Evolutionary conservation across 2,797 vertebrate genomes (phyloP).

Genomic region (Anguilla obscura): DNA sequence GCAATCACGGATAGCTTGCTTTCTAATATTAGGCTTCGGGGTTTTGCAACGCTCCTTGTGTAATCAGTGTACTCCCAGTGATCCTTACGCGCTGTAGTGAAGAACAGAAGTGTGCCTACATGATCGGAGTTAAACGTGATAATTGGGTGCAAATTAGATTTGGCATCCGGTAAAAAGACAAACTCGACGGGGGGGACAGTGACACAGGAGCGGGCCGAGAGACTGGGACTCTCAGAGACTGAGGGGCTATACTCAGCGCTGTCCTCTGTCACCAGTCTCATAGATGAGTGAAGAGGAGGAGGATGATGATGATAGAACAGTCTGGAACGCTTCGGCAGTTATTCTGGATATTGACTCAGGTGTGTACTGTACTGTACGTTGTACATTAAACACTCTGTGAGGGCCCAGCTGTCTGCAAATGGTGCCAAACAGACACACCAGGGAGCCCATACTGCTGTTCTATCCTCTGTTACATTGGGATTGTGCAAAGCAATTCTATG

Average conservation of each 20-base stretch:
- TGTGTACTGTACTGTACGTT: constrained; percentile 61
- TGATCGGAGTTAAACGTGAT: neutral
- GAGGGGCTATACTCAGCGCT: constrained; percentile 13
- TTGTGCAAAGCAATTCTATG: neutral
- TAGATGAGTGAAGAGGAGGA: constrained; percentile 51
- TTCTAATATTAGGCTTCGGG: neutral
- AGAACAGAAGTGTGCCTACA: neutral
- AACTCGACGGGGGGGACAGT: neutral
- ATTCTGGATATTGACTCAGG: constrained; percentile 79
- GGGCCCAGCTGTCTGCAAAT: neutral
- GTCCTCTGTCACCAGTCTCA: constrained; percentile 33
- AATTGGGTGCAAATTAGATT: neutral
- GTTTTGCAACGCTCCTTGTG: neutral
- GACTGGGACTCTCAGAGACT: neutral
- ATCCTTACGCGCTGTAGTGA: neutral
- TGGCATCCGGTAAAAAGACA: neutral
- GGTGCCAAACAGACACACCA: neutral
- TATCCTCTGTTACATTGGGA: neutral
- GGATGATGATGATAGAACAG: constrained; percentile 53
- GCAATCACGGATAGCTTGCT: neutral
- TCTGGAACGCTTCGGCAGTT: constrained; percentile 71
- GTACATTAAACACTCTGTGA: neutral
- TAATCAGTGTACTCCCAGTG: neutral
- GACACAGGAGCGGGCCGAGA: neutral
- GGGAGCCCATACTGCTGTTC: neutral